Evolutionary conservation across 2,888 invertebrate genomes (phyloP).

Genomic region (Pasiphila rectangulata): DNA sequence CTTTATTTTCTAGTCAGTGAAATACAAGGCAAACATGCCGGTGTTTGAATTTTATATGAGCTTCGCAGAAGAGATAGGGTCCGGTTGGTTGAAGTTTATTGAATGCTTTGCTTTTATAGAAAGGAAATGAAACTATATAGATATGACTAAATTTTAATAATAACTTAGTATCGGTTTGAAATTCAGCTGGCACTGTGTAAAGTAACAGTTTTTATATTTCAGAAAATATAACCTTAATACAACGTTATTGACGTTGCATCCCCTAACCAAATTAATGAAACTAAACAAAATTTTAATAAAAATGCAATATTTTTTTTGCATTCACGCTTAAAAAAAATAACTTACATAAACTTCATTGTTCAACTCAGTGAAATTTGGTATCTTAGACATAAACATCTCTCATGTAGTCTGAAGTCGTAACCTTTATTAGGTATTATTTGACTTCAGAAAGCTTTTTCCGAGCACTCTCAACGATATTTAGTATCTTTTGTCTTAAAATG

Average conservation of each 20-base stretch:
- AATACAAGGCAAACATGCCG: conserved; percentile 35
- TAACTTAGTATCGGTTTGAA: no score
- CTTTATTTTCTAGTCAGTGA: conserved; percentile 30
- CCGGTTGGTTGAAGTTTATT: conserved; percentile 24
- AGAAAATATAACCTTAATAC: no score
- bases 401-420: conserved; percentile 40
- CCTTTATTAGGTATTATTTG: conserved; percentile 50
- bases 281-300: no score
- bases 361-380: conserved; percentile 58
- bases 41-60: conserved; percentile 40
- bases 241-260: no score
- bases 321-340: conserved; percentile 50
- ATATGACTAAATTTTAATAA: no score
- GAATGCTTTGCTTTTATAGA: conserved; percentile 20
- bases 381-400: conserved; percentile 51
- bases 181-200: no score
- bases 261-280: no score
- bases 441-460: conserved; percentile 43
- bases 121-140: conserved; percentile 13
- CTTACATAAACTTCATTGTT: conserved; percentile 45
- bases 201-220: no score
- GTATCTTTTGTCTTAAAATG: conserved; percentile 51
- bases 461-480: conserved; percentile 45
- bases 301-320: no score
- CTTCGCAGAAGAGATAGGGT: conserved; percentile 27